Conservation (phyloP, 1,140 invertebrate species). For the Apolygus lucorum region DNA sequence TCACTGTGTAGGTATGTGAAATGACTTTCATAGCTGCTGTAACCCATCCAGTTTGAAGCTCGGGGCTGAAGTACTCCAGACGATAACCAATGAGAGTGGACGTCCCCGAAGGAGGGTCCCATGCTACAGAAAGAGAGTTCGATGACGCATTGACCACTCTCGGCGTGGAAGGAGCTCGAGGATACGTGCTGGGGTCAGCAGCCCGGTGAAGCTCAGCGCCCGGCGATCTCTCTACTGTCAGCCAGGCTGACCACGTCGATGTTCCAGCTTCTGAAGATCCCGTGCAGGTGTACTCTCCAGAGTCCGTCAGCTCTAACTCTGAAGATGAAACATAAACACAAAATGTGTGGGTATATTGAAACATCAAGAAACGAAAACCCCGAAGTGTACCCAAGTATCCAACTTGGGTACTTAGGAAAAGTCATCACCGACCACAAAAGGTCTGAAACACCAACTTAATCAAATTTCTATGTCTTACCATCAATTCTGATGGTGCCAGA, state of each 20-base stretch:
- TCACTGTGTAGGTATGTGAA: slow-evolving; percentile 28
- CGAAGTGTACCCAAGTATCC: no score
- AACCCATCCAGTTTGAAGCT: slow-evolving; percentile 66
- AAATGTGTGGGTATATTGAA: no score
- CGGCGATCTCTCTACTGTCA: slow-evolving; percentile 54
- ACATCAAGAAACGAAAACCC: no score
- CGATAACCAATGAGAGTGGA: slow-evolving; percentile 58
- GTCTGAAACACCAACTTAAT: not conserved
- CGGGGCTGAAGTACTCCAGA: slow-evolving; percentile 78
- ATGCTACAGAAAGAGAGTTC: slow-evolving; percentile 67
- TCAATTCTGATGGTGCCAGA: slow-evolving; percentile 72
- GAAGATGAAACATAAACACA: no score
- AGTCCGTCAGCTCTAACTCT: slow-evolving; percentile 65
- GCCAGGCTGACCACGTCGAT: slow-evolving; percentile 69
- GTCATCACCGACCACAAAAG: not conserved
- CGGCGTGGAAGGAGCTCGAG: slow-evolving; percentile 62
- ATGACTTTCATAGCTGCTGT: slow-evolving; percentile 45
- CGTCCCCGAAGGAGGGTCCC: slow-evolving; percentile 50
- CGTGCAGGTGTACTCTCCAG: slow-evolving; percentile 69
- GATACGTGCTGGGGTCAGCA: slow-evolving; percentile 66
- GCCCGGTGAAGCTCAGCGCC: slow-evolving; percentile 60
- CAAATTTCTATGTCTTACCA: slow-evolving; percentile 45
- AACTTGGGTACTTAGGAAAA: no score
- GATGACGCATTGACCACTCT: slow-evolving; percentile 66
- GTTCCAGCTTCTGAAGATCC: slow-evolving; percentile 72